Evolutionary conservation across 53 echinoderm and acorn worm species (phyloP), one percentile per base, ranked within the genome.

Genomic region (Actinopyga echinites): DNA sequence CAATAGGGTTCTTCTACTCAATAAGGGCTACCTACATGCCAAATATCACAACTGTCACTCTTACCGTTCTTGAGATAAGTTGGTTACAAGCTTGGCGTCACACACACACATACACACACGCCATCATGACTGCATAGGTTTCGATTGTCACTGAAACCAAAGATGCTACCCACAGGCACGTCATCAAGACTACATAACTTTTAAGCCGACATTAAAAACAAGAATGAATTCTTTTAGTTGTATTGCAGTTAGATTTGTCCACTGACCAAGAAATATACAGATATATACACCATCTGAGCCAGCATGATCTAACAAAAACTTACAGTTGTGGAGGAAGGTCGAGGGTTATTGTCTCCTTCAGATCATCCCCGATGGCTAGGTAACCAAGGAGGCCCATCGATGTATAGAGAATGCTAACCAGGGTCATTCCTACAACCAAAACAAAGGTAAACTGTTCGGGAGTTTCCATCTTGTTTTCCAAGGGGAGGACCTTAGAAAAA

Each of bases 381-480:
- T 95, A 99, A 4, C 95, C 99, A 8, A 95, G 71, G 30, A 84
- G 43, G 2, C 90, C 99, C 86, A 95, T 99, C 21, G 87, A 58
- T 55, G 90, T 25, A 49, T 99, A 99, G 15, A 99, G 84, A 15
- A 79, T 38, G 7, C 86, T 87, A 26, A 95, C 99, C 12, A 99
- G 56, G 15, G 65, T n/a, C 97, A 97, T 97, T 8, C 90, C 97
- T 37, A 88, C 35, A 9, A 88, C 45, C 19, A 94, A 40, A 15
- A 97, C 97, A 8, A 59, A 83, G 52, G 79, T 86, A 56, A 97
- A 97, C 22, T 97, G 86, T 54, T 94, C 87, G 15, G 90, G 92
- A 24, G 90, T 86, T 64, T 91, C 84, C 85, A 92, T 95, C 63
- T 99, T 89, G 85, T 91, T 95, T 83, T 95, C 95, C 42, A 99